Base-by-base conservation (phyloP, 2,113 vertebrate genomes). In the Gymnarchus niloticus region DNA sequence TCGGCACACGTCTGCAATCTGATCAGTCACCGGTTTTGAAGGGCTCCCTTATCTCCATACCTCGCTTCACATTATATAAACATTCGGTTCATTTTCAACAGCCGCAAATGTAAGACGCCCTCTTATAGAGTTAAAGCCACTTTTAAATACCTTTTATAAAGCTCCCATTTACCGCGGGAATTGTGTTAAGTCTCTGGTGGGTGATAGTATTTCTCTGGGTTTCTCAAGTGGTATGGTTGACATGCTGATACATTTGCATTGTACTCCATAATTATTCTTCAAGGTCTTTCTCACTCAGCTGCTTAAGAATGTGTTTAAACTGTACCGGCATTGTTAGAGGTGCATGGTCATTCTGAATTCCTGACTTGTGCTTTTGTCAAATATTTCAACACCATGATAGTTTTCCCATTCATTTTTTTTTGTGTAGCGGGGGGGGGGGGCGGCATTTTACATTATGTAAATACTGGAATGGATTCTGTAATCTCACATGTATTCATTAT, bases 341-440 rank as follows among this genome's bases (percentile, higher is more conserved):
- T 90, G 52, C 89, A 78, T 57, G 93, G 93, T 93, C 94, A 92
- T 93, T 94, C 92, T 91, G 89, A 94, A 93, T 93, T 91, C 82
- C 92, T 86, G 91, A 92, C 89, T 89, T 88, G 86, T 88, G 90
- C 92, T 93, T 95, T 95, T 95, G 93, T 95, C 87, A 88, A 91
- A 94, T 90, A 91, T 93, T 92, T 92, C 92, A 85, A 89, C 85
- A 88, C 90, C 89, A 89, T 92, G 94, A 94, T 94, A 93, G 93
- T 94, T 94, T 94, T 92, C 93, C 94, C 94, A 94, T 94, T 95
- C 95, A 94, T 94, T 94, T 93, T 90, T 93, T 93, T 90, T 93
- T 95, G 94, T 95, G 94, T 95, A 92, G 94, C 92, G 46, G 69
- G 88, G 49, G 91, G 88, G 86, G 87, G 87, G 61, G 88, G 85